Conservation (phyloP, 35 echinoderm and acorn worm species). For the Eucidaris tribuloides region DNA sequence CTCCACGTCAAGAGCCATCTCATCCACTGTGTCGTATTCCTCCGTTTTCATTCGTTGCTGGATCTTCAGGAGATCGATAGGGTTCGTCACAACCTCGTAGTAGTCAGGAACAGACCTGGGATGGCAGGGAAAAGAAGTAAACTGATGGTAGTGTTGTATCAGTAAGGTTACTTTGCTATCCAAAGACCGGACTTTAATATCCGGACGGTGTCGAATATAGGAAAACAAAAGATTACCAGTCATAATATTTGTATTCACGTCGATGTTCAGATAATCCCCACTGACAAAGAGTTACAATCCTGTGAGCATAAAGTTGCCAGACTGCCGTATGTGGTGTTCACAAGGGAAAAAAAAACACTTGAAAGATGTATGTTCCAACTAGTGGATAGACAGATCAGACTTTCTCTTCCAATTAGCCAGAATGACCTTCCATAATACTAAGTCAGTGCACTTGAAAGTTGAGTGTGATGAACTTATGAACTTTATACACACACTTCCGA, state of each 20-base stretch:
- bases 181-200: too few species aligned
- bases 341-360: too few species aligned
- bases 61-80: slow-evolving; percentile 93
- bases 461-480: too few species aligned
- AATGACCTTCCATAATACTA: background rate
- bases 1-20: slow-evolving; percentile 75
- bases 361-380: background rate
- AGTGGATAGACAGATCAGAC: background rate
- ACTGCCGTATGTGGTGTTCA: too few species aligned
- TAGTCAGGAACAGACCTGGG: slow-evolving; percentile 85
- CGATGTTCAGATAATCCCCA: too few species aligned
- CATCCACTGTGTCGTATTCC: slow-evolving; percentile 89
- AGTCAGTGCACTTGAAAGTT: background rate
- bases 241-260: background rate
- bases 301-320: too few species aligned
- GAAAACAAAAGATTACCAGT: background rate
- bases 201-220: too few species aligned
- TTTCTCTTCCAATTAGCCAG: too few species aligned
- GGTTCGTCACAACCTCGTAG: slow-evolving; percentile 88
- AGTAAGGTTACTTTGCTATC: too few species aligned
- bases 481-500: too few species aligned
- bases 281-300: too few species aligned
- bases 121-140: background rate
- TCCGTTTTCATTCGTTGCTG: slow-evolving; percentile 95
- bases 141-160: too few species aligned